Base-by-base conservation (phyloP, 1,140 invertebrate species). In the Archivesica marissinica region DNA sequence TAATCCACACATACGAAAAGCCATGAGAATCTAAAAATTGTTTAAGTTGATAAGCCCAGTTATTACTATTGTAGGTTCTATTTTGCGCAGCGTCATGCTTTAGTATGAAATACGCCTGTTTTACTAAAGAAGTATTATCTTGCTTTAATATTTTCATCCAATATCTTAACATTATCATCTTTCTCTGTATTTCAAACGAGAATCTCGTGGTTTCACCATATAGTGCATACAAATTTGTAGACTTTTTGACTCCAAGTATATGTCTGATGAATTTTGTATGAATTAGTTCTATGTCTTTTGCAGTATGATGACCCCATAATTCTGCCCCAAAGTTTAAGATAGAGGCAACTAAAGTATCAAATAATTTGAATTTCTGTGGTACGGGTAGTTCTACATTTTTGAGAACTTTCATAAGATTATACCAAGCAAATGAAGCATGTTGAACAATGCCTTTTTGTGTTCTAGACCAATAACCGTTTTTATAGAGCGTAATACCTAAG, bases 161-260 rank as follows among this genome's bases (percentile, higher is more conserved):
- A 23, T 70, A 70, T 25, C 33, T 47, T 20, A 70, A 20, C 33
- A 41, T 70, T 7, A 9, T 70, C 44, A 41, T 47, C 23, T 70
- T 13, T 15, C 35, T 38, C 4, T n/a, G 4, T n/a, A 72, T 25
- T 44, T 44, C n/a, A 20, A 72, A 20, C 2, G 68, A 25, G 7
- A 20, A 11, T 39, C 68, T 72, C 39, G n/a, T 39, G 44, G 44
- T 35, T 44, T 72, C 50, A 33, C 72, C 47, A 75, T 75, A 75
- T 30, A 75, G 30, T 30, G 2, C 41, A 11, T 15, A 20, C 25
- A 50, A 15, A 38, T 75, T 75, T 44, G 72, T 75, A 13, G 72
- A 75, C 28, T 35, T 54, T 17, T 75, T 75, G 7, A 75, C 72
- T 17, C 3, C 39, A 7, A 75, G 38, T 15, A 75, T 30, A 35